Evolutionary conservation across 1,140 invertebrate species (phyloP).

Genomic region (Paraescarpia echinospica): DNA sequence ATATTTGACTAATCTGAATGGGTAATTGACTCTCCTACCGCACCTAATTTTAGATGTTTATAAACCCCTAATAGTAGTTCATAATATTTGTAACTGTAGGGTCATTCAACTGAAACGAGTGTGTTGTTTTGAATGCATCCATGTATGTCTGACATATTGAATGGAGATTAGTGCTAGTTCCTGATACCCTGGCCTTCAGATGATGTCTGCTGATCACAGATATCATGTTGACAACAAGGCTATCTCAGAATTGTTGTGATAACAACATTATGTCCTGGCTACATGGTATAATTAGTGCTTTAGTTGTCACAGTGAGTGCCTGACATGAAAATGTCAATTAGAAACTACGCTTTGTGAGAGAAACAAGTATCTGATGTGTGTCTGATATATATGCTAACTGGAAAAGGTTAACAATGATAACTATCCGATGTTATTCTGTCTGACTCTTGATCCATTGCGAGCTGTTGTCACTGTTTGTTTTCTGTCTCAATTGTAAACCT

Average conservation of each 20-base stretch:
- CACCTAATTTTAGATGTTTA: too few relatives aligned
- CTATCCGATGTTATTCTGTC: neutral
- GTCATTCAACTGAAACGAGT: neutral
- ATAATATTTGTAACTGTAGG: too few relatives aligned
- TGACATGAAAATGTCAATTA: neutral
- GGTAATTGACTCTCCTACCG: too few relatives aligned
- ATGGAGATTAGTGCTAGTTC: neutral
- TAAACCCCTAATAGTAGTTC: neutral
- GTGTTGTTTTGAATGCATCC: neutral
- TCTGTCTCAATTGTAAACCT: too few relatives aligned
- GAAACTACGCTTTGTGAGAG: neutral
- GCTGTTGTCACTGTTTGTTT: too few relatives aligned
- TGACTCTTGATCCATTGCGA: too few relatives aligned
- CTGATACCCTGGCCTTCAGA: neutral
- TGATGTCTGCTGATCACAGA: neutral
- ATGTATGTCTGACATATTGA: neutral
- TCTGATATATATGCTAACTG: neutral
- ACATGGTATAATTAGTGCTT: neutral
- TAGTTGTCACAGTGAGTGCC: neutral
- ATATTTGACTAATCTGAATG: too few relatives aligned
- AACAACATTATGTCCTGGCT: neutral
- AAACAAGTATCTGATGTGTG: neutral
- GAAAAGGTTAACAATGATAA: neutral
- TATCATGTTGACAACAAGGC: neutral
- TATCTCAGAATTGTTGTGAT: neutral